Evolutionary conservation across 2,797 vertebrate genomes (phyloP).

Genomic region (Amazona finschi): DNA sequence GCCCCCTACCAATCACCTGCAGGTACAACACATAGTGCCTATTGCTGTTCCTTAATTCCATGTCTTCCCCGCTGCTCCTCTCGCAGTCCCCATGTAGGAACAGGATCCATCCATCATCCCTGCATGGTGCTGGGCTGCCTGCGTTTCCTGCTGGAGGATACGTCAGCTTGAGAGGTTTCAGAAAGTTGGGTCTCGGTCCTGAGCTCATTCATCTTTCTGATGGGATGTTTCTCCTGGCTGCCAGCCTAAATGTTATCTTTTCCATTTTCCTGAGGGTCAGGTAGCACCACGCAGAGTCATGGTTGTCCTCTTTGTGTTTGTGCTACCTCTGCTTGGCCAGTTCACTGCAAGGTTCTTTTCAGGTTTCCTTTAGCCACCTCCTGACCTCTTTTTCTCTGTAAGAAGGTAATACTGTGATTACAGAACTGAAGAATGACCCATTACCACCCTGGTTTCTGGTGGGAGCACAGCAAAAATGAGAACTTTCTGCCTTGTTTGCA

Average conservation of each 20-base stretch:
- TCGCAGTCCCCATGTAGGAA: rapidly evolving
- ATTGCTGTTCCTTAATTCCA: neutral
- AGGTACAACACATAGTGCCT: neutral
- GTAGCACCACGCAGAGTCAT: neutral
- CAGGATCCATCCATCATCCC: neutral
- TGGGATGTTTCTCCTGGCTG: neutral
- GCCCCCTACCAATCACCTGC: neutral
- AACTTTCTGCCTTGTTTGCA: neutral
- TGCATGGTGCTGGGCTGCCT: neutral
- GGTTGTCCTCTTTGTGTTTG: neutral
- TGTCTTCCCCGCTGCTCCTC: rapidly evolving
- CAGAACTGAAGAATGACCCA: rapidly evolving
- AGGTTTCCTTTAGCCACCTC: neutral
- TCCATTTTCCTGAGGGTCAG: neutral
- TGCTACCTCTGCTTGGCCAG: neutral
- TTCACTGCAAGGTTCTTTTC: neutral
- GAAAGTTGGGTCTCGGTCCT: neutral
- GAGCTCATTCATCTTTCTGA: neutral
- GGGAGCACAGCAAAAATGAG: neutral
- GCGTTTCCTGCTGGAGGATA: rapidly evolving
- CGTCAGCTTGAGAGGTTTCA: neutral
- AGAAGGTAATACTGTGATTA: neutral
- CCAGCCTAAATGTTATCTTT: neutral
- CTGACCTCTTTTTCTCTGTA: rapidly evolving
- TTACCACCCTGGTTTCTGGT: neutral